Evolutionary conservation across 2,888 invertebrate species (phyloP), one percentile per base, ranked within the genome.

Genomic region (Sepiola atlantica): DNA sequence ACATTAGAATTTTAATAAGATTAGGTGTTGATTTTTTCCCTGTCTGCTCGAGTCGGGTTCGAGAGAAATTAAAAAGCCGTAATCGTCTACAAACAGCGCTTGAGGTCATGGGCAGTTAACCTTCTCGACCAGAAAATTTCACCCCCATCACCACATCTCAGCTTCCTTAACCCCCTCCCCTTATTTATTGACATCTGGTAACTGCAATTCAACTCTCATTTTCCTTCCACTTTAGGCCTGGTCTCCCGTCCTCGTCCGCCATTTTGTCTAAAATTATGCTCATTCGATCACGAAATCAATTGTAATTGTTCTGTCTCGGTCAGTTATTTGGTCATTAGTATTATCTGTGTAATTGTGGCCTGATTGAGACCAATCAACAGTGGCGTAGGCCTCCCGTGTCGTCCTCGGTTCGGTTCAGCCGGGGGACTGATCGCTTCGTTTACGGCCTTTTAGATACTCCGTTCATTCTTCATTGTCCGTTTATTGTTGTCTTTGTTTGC

Each of bases 1-100:
- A 77, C 77, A n/a, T 77, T n/a, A 77, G 77, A 77, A 77, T n/a
- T 77, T 77, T 77, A 77, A 77, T 77, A 77, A 77, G 77, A 77
- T 77, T 77, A 77, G 77, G 77, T 77, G 77, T 77, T 77, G 77
- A 77, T 77, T 77, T 77, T 45, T 77, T 77, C 77, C n/a, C n/a
- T 77, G n/a, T 77, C 77, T 77, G 77, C 32, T n/a, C 14, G n/a
- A 77, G n/a, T 77, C 77, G 32, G n/a, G 77, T n/a, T 16, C 16
- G 77, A 77, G 32, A 77, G 77, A 77, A 77, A 77, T 77, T 77
- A 77, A 77, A 45, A 77, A 77, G 77, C 77, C n/a, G 77, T 77
- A 77, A 77, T 77, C 32, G 77, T 32, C 77, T 77, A 77, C 77
- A 77, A 77, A 77, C 77, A 77, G 77, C n/a, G 77, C 77, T 77